Percentiles rank a stretch among this genome's conserved stretches.
Conservation (phyloP, 2,113 vertebrate species). For the Dipodomys ordii region DNA sequence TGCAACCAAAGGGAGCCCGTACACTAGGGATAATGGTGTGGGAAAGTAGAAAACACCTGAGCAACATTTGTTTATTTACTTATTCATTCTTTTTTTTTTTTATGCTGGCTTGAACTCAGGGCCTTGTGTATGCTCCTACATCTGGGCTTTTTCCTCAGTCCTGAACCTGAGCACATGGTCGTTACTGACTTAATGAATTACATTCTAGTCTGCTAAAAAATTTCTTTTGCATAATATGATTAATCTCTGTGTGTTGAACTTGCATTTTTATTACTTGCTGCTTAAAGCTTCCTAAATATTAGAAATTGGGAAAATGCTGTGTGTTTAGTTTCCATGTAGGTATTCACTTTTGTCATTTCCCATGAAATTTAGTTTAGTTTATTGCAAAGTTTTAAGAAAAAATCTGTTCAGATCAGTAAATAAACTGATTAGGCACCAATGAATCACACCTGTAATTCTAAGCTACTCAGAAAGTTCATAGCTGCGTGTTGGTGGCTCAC, state of each 20-base stretch:
- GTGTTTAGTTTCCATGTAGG: background rate
- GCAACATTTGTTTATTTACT: background rate
- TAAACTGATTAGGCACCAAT: background rate
- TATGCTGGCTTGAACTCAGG: background rate
- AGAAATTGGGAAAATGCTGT: background rate
- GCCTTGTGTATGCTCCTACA: too few relatives aligned
- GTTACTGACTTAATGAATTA: conserved; percentile 31
- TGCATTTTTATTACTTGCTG: conserved; percentile 39
- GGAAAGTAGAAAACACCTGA: background rate
- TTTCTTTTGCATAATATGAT: conserved; percentile 3
- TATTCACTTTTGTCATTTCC: conserved; percentile 5
- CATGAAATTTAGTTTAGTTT: conserved; percentile 41
- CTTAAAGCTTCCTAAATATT: conserved; percentile 27
- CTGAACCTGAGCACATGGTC: background rate
- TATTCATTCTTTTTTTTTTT: background rate
- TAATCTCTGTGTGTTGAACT: conserved; percentile 19
- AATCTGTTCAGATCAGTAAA: conserved; percentile 29
- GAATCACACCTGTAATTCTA: too few relatives aligned
- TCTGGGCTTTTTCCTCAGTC: background rate
- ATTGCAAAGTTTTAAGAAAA: conserved; percentile 34
- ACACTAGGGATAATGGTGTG: background rate
- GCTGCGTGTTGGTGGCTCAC: too few relatives aligned
- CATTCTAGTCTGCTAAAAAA: background rate
- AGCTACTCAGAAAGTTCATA: too few relatives aligned
- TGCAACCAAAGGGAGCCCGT: background rate